These are phyloP conservation scores for Stenodera caucasica DNA, from an alignment of 2,888 invertebrate genomes.

Conservation along the genomic window DNA sequence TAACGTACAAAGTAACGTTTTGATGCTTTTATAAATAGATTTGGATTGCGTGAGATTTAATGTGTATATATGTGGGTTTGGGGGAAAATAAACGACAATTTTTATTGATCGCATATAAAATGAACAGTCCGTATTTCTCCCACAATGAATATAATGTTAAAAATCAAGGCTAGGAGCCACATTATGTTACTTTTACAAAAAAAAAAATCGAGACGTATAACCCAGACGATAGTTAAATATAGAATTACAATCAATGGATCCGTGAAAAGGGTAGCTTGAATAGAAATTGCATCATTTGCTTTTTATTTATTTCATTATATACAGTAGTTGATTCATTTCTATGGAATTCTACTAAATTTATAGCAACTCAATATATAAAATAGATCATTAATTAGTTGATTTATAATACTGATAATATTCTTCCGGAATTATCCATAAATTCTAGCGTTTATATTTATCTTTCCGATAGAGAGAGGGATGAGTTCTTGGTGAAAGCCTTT, in stretches of 20 bases:
- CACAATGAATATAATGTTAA: neutral
- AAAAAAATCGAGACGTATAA: neutral
- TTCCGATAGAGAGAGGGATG: neutral
- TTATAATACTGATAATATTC: neutral
- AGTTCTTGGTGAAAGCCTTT: neutral
- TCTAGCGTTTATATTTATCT: neutral
- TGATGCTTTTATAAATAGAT: neutral
- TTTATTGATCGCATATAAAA: constrained; percentile 2
- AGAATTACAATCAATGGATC: neutral
- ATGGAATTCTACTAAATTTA: neutral
- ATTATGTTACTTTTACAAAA: neutral
- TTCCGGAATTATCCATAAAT: constrained; percentile 3
- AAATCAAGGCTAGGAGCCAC: neutral
- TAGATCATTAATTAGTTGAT: neutral
- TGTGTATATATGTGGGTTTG: neutral
- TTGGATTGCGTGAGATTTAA: neutral
- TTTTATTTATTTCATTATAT: neutral
- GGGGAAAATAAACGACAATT: neutral
- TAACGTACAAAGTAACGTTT: neutral
- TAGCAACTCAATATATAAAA: neutral
- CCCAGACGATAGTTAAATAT: neutral
- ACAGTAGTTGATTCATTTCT: neutral
- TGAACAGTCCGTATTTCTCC: neutral
- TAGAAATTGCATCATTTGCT: neutral
- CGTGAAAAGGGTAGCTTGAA: neutral